A percentile compares a stretch with the other conserved stretches of the same genome.
Conservation (phyloP, 2,797 vertebrate genomes). For the Clamator glandarius region DNA sequence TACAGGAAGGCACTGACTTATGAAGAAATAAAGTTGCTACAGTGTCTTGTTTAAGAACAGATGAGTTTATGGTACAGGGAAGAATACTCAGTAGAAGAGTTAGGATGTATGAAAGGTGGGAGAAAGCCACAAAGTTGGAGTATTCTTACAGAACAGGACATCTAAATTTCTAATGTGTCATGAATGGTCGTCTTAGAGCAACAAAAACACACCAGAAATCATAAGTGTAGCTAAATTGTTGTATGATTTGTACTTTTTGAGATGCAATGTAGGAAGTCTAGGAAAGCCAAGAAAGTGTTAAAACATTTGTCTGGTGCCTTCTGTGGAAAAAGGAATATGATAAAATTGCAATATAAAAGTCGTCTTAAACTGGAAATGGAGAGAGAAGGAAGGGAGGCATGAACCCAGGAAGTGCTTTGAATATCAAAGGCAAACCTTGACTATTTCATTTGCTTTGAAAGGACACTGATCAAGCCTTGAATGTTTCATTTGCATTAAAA, state of each 20-base stretch:
- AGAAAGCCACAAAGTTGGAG: not conserved
- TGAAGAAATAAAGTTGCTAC: not conserved
- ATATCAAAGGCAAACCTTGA: conserved; percentile 66
- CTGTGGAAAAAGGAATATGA: conserved; percentile 23
- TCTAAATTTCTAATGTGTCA: not conserved
- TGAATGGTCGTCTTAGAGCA: not conserved
- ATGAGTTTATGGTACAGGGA: not conserved
- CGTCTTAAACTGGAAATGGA: conserved; percentile 32
- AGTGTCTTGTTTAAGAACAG: not conserved
- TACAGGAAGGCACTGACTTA: not conserved
- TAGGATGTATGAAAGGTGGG: not conserved
- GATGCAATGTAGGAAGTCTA: not conserved
- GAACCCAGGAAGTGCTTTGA: conserved; percentile 63
- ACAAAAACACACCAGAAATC: not conserved
- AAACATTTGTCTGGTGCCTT: conserved; percentile 20
- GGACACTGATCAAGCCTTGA: conserved; percentile 65
- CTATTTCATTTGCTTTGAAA: conserved; percentile 70
- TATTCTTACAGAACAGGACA: not conserved
- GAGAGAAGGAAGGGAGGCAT: conserved; percentile 27
- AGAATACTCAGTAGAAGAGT: not conserved
- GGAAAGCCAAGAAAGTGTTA: conserved; percentile 46
- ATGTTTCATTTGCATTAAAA: conserved; percentile 69
- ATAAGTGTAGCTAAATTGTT: not conserved
- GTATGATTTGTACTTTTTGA: not conserved
- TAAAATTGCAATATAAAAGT: conserved; percentile 44